Evolutionary conservation across 2,888 invertebrate genomes (phyloP).

Genomic region (Thumatha senex): DNA sequence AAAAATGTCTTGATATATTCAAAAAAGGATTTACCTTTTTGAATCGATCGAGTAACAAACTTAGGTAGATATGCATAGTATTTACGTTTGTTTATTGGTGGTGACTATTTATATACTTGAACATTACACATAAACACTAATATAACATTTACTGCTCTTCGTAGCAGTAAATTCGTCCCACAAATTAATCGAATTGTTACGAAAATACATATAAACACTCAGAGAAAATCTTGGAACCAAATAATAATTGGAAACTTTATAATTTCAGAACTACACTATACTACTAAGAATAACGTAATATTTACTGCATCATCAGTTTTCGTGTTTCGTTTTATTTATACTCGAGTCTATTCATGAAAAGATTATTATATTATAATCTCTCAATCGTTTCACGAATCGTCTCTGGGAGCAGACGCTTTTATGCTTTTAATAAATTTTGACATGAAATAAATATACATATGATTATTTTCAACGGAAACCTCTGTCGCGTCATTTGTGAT

Average conservation of each 20-base stretch:
- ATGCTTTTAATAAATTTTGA: conserved; percentile 1
- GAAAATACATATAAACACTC: no score
- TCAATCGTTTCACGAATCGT: conserved; percentile 5
- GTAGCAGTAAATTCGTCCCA: no score
- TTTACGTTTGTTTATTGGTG: no score
- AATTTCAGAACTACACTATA: background rate
- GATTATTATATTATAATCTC: conserved; percentile 9
- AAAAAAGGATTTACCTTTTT: no score
- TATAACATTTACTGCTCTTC: no score
- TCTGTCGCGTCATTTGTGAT: conserved; percentile 3
- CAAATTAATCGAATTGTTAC: no score
- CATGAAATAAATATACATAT: conserved; percentile 10
- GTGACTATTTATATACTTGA: no score
- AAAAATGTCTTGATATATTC: no score
- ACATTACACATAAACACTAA: no score
- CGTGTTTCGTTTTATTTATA: background rate
- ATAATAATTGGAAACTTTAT: background rate
- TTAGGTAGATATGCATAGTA: no score
- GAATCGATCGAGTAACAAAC: no score
- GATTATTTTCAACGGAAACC: conserved; percentile 18
- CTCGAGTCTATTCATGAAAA: conserved; percentile 21
- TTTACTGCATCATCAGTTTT: no score
- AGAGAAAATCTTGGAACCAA: background rate
- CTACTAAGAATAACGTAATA: background rate
- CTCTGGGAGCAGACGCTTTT: conserved; percentile 6